Evolutionary conservation across 2,888 invertebrate species (phyloP).

Genomic region (Tetranychus truncatus): DNA sequence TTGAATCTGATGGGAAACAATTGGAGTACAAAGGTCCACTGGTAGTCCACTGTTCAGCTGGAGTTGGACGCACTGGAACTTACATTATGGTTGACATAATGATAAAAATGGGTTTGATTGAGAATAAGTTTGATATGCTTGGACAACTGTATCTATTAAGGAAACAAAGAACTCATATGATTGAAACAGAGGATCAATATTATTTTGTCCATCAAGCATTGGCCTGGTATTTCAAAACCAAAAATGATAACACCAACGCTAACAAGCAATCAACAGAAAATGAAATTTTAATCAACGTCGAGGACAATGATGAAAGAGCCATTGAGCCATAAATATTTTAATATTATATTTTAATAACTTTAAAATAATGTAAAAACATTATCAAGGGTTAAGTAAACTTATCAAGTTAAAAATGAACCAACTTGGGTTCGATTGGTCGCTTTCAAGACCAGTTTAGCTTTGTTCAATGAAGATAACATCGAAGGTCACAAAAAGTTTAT

Average conservation of each 20-base stretch:
- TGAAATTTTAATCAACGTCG: background rate
- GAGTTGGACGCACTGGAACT: conserved; percentile 50
- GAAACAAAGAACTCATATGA: conserved; percentile 98
- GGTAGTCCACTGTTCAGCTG: conserved; percentile 61
- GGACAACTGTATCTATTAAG: conserved; percentile 94
- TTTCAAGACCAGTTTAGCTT: too few relatives aligned
- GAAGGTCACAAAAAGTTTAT: too few relatives aligned
- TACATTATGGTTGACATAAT: conserved; percentile 98
- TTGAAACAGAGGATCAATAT: conserved; percentile 98
- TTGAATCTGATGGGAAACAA: conserved; percentile 71
- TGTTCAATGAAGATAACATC: too few relatives aligned
- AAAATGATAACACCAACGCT: background rate
- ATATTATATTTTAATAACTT: too few relatives aligned
- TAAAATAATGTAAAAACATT: too few relatives aligned
- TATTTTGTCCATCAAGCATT: conserved; percentile 92
- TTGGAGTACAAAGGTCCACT: conserved; percentile 66
- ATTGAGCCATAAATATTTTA: too few relatives aligned
- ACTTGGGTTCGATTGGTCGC: too few relatives aligned
- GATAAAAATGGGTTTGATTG: conserved; percentile 88
- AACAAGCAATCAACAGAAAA: background rate
- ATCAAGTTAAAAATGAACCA: too few relatives aligned
- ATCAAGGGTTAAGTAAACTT: too few relatives aligned
- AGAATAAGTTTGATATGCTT: conserved; percentile 94
- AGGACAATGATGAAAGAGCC: too few relatives aligned
- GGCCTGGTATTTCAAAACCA: background rate